Evolutionary conservation across 2,797 vertebrate genomes (phyloP).

Genomic region (Sitta carolinensis): DNA sequence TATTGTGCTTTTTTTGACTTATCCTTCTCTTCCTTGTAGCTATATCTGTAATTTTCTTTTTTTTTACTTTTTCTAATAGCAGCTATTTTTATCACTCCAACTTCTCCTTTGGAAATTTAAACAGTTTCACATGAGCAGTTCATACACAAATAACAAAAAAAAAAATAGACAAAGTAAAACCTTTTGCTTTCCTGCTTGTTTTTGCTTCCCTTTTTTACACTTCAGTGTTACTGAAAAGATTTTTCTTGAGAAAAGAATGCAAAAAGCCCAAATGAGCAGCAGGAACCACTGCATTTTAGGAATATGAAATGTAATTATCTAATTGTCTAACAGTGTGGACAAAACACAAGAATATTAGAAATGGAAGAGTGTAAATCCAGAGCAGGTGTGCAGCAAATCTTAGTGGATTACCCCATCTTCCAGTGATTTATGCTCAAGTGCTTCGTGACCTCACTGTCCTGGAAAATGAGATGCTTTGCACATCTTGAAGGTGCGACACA

Average conservation of each 20-base stretch:
- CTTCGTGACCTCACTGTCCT: background rate
- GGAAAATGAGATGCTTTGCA: background rate
- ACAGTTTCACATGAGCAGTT: background rate
- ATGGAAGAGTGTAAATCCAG: background rate
- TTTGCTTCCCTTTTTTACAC: slow-evolving; percentile 8
- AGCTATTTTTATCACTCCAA: background rate
- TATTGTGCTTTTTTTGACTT: background rate
- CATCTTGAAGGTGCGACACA: background rate
- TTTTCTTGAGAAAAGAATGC: background rate
- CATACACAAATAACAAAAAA: background rate
- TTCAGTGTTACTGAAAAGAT: background rate
- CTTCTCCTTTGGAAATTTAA: background rate
- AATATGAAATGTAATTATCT: background rate
- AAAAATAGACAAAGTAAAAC: background rate
- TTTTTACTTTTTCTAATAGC: background rate
- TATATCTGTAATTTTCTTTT: background rate
- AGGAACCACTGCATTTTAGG: background rate
- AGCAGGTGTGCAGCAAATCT: background rate
- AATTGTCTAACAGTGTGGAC: background rate
- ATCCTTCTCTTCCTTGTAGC: background rate
- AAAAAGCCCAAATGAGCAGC: background rate
- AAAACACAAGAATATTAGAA: background rate
- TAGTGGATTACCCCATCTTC: background rate
- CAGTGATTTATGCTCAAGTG: background rate
- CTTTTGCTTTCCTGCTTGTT: background rate